Conservation (phyloP, 1,140 invertebrate genomes). For the Scaptomyza graminum region DNA sequence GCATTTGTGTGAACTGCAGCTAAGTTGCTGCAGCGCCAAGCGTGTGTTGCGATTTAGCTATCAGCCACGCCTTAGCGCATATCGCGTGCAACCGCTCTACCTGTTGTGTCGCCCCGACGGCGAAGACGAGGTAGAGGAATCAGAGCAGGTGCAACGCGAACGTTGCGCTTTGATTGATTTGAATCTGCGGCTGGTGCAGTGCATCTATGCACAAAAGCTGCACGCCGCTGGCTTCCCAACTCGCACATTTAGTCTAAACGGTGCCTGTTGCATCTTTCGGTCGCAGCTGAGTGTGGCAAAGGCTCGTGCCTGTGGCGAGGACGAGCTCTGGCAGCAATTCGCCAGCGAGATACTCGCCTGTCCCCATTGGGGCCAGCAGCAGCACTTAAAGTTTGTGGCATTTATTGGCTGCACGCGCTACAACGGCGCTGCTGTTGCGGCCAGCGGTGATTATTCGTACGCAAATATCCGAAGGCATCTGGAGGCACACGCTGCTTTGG, state of each 20-base stretch:
- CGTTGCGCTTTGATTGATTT: conserved; percentile 89
- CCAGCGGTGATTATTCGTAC: conserved; percentile 87
- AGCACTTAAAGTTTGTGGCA: conserved; percentile 91
- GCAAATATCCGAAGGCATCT: conserved; percentile 90
- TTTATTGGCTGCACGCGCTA: conserved; percentile 95
- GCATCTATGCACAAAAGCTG: conserved; percentile 94
- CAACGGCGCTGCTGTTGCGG: conserved; percentile 85
- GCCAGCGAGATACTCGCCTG: conserved; percentile 91
- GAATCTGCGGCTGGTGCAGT: conserved; percentile 92
- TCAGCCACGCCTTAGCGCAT: conserved; percentile 46
- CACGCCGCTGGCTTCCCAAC: conserved; percentile 90
- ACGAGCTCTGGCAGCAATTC: conserved; percentile 93
- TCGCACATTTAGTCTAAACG: conserved; percentile 91
- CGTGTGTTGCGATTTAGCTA: conserved; percentile 50
- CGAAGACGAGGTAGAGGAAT: conserved; percentile 61
- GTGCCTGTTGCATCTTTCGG: conserved; percentile 88
- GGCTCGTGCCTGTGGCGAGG: conserved; percentile 89
- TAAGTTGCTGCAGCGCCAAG: conserved; percentile 54
- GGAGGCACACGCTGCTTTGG: conserved; percentile 93
- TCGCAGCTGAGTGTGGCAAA: conserved; percentile 89
- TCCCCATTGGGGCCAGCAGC: conserved; percentile 85
- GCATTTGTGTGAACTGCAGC: conserved; percentile 31
- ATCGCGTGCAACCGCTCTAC: conserved; percentile 88
- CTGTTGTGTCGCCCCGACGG: conserved; percentile 89
- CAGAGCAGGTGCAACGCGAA: conserved; percentile 73